phyloP scores from a whole-genome alignment of 1,140 invertebrate genomes.

The Drosophila nikananu region DNA sequence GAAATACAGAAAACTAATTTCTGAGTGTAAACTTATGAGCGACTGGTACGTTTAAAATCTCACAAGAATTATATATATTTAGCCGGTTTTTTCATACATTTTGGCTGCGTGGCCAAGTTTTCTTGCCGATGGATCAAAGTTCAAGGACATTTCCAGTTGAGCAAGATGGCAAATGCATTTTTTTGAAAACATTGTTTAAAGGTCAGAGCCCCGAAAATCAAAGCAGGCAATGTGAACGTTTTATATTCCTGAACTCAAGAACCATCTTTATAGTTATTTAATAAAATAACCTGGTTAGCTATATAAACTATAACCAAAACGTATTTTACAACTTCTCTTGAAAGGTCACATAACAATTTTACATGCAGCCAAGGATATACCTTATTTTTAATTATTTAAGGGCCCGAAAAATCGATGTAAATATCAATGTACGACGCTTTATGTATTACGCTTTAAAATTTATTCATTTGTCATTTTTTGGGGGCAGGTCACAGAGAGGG shows the following conservation, averaged over 20 bases:
- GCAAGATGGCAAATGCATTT: slow-evolving; percentile 3
- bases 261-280: too few species aligned
- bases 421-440: slow-evolving; percentile 2
- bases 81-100: slow-evolving; percentile 2
- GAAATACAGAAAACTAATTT: not conserved
- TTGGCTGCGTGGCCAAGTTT: slow-evolving; percentile 50
- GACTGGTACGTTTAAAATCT: not conserved
- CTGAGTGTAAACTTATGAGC: slow-evolving; percentile 7
- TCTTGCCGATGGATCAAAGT: slow-evolving; percentile 22
- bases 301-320: not conserved
- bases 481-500: not conserved
- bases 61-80: slow-evolving; percentile 8
- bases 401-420: slow-evolving; percentile 14
- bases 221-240: too few species aligned
- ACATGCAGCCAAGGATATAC: not conserved
- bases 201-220: too few species aligned
- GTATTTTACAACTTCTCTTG: not conserved
- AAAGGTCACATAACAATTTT: slow-evolving; percentile 11
- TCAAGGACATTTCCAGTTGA: slow-evolving; percentile 48
- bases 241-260: too few species aligned
- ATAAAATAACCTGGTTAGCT: too few species aligned
- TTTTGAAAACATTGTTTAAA: not conserved
- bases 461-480: slow-evolving; percentile 15
- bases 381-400: slow-evolving; percentile 16
- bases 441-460: slow-evolving; percentile 25